A percentile compares a stretch with the other conserved stretches of the same genome.
phyloP scores from a whole-genome alignment of 2,888 invertebrate genomes.

The Geophilus truncorum region DNA sequence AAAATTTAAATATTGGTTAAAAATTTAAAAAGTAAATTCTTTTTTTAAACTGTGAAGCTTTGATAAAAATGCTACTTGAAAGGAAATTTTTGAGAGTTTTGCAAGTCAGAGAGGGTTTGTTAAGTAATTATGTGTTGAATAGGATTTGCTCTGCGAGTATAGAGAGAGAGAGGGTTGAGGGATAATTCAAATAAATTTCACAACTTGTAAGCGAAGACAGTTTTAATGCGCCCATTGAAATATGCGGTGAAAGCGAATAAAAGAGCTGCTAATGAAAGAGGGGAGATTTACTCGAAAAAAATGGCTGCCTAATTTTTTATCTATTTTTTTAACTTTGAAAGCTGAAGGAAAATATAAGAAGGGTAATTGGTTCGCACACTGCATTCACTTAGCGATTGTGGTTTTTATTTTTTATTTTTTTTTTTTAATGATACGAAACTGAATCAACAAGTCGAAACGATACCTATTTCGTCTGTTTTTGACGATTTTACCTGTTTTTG shows the following conservation, averaged over 20 bases:
- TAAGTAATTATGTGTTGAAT: slow-evolving; percentile 15
- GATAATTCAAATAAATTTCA: slow-evolving; percentile 20
- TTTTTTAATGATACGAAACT: no score
- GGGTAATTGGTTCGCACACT: not conserved
- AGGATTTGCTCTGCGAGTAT: not conserved
- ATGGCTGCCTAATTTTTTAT: not conserved
- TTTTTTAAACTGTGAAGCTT: not conserved
- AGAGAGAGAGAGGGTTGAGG: not conserved
- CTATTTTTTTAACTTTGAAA: not conserved
- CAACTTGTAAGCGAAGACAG: slow-evolving; percentile 7
- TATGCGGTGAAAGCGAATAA: slow-evolving; percentile 16
- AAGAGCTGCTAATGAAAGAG: slow-evolving; percentile 16
- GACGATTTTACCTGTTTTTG: no score
- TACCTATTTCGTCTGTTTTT: no score
- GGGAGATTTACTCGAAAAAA: not conserved
- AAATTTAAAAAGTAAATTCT: no score
- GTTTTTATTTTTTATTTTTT: no score
- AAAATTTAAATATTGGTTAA: no score
- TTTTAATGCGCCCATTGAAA: slow-evolving; percentile 20
- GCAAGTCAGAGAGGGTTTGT: not conserved
- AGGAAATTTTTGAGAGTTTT: not conserved
- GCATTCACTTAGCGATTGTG: no score
- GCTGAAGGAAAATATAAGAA: not conserved
- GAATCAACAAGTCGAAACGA: no score
- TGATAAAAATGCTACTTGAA: not conserved